A percentile compares a stretch with the other conserved stretches of the same genome.
Conservation (phyloP, 2,113 vertebrate species). For the Ranitomeya imitator region DNA sequence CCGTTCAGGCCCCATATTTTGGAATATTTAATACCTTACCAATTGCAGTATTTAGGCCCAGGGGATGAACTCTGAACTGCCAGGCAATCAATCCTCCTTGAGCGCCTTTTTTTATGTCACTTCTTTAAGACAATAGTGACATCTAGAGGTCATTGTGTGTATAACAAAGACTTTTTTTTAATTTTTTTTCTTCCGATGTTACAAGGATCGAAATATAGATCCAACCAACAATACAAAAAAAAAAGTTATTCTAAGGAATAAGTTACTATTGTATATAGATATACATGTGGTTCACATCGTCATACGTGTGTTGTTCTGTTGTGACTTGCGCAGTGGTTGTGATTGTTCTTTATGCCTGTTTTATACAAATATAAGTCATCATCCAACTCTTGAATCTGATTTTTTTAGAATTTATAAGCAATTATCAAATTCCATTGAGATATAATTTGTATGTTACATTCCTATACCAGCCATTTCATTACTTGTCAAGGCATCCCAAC, state of each 20-base stretch:
- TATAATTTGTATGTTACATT: neutral
- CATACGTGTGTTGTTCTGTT: neutral
- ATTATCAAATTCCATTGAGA: neutral
- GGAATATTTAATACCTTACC: slow-evolving; percentile 31
- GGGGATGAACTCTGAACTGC: neutral
- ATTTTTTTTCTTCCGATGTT: neutral
- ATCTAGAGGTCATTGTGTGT: slow-evolving; percentile 34
- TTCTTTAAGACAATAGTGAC: slow-evolving; percentile 12
- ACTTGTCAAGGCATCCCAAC: neutral
- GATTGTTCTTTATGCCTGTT: neutral
- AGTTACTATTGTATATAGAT: slow-evolving; percentile 1
- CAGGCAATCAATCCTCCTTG: neutral
- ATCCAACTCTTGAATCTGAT: neutral
- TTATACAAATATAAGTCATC: neutral
- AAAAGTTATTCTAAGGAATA: neutral
- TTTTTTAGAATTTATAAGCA: neutral
- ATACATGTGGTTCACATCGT: neutral
- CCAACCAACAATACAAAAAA: neutral
- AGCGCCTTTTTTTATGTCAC: neutral
- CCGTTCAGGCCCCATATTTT: neutral
- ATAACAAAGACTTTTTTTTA: neutral
- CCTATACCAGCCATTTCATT: neutral
- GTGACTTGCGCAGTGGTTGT: neutral
- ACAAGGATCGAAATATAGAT: neutral
- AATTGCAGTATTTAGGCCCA: slow-evolving; percentile 39